Evolutionary conservation across 2,113 vertebrate species (phyloP).

Genomic region (Vidua macroura): DNA sequence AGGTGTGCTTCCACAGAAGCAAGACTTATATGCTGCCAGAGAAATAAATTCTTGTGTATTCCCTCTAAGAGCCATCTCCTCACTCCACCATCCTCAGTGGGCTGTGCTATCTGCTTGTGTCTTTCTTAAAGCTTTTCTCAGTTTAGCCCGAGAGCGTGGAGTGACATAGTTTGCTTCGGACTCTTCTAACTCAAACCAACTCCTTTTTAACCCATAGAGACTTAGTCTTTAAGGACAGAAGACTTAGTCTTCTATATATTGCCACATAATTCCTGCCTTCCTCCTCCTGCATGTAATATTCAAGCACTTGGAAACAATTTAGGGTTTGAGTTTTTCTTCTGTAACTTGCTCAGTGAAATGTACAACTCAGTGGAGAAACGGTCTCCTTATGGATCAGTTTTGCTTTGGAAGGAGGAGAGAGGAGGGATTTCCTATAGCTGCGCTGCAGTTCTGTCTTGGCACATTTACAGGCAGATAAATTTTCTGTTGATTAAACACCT

Average conservation of each 20-base stretch:
- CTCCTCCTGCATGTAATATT: neutral
- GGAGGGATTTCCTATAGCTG: neutral
- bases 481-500: neutral
- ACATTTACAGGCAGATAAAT: neutral
- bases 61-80: neutral
- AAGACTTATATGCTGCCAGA: fast-evolving
- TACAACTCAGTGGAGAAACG: neutral
- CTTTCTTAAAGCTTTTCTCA: neutral
- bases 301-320: neutral
- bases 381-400: neutral
- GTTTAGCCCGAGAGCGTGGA: neutral
- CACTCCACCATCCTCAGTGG: neutral
- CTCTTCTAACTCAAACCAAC: neutral
- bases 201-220: neutral
- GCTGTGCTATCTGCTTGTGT: neutral
- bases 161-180: neutral
- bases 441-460: neutral
- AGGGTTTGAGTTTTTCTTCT: neutral
- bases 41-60: neutral
- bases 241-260: neutral
- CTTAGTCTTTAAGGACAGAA: neutral
- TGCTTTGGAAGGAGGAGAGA: neutral
- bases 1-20: neutral
- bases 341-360: neutral
- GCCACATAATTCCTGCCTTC: neutral